A percentile compares a stretch with the other conserved stretches of the same genome.
These are phyloP conservation scores for Heteromurus nitidus DNA, from an alignment of 2,888 invertebrate species.

Conservation along the genomic window DNA sequence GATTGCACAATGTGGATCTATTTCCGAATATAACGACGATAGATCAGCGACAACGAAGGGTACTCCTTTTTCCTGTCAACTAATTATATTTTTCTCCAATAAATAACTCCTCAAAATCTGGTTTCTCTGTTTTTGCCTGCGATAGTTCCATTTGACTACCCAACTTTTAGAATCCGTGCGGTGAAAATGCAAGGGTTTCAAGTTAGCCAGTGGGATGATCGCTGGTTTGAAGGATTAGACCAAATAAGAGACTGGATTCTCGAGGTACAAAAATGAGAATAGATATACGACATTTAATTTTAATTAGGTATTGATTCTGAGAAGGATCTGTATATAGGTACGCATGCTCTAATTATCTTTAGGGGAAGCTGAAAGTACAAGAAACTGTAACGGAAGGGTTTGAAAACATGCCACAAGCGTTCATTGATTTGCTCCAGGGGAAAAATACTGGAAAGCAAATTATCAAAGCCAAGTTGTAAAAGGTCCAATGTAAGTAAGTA, in stretches of 20 bases:
- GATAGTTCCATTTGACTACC: conserved; percentile 78
- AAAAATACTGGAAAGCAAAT: conserved; percentile 84
- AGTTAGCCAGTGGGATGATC: conserved; percentile 78
- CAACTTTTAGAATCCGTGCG: conserved; percentile 78
- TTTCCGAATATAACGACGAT: conserved; percentile 80
- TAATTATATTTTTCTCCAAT: too few relatives aligned
- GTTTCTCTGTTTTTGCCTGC: background rate
- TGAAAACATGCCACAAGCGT: conserved; percentile 84
- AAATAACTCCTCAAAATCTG: too few relatives aligned
- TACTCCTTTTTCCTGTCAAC: too few relatives aligned
- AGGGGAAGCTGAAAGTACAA: conserved; percentile 82
- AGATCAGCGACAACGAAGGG: background rate
- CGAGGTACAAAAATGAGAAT: conserved; percentile 75
- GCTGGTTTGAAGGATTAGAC: conserved; percentile 81
- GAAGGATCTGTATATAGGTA: too few relatives aligned
- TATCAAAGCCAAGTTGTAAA: conserved; percentile 78
- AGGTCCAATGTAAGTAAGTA: background rate
- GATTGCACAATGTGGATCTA: conserved; percentile 82
- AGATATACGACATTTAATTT: background rate
- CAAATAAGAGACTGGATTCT: conserved; percentile 81
- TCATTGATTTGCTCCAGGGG: conserved; percentile 81
- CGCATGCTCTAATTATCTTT: too few relatives aligned
- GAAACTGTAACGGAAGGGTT: conserved; percentile 85
- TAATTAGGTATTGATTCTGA: too few relatives aligned
- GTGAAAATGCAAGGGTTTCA: conserved; percentile 79